These are phyloP conservation scores for Dryococelus australis DNA, from an alignment of 2,888 invertebrate genomes.

Conservation along the genomic window DNA sequence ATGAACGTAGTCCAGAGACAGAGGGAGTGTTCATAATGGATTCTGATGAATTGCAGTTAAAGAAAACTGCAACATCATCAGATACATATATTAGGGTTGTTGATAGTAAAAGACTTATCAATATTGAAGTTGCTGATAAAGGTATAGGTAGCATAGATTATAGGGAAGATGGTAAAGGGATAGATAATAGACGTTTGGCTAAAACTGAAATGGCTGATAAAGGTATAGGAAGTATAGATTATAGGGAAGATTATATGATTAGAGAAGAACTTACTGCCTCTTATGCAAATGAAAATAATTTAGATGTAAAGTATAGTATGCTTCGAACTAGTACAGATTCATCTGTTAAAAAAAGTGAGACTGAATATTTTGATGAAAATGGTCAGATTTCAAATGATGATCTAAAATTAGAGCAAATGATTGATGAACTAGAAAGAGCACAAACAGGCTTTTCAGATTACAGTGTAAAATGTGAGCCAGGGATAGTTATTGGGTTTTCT, in stretches of 20 bases:
- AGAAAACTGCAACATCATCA: constrained; percentile 5
- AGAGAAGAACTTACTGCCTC: constrained; percentile 20
- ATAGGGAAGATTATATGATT: constrained; percentile 29
- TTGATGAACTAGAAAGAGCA: constrained; percentile 33
- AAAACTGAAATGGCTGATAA: constrained; percentile 19
- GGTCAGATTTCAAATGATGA: neutral
- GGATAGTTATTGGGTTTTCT: constrained; percentile 56
- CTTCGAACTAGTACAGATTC: neutral
- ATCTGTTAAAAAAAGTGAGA: neutral
- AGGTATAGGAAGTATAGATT: constrained; percentile 29
- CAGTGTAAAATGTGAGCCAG: constrained; percentile 50
- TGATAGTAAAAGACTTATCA: constrained; percentile 20
- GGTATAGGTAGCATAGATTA: constrained; percentile 24
- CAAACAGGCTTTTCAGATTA: constrained; percentile 43
- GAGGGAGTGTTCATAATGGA: constrained; percentile 31
- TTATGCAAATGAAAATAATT: constrained; percentile 11
- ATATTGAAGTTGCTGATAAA: constrained; percentile 30
- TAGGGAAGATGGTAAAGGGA: neutral
- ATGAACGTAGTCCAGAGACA: constrained; percentile 26
- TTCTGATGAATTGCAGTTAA: constrained; percentile 25
- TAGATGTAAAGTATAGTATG: constrained; percentile 16
- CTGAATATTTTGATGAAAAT: neutral
- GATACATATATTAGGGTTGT: constrained; percentile 1
- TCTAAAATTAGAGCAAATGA: constrained; percentile 19
- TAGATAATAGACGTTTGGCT: constrained; percentile 1